Conservation (phyloP, 2,797 vertebrate species). For the Rhinogobio ventralis region DNA sequence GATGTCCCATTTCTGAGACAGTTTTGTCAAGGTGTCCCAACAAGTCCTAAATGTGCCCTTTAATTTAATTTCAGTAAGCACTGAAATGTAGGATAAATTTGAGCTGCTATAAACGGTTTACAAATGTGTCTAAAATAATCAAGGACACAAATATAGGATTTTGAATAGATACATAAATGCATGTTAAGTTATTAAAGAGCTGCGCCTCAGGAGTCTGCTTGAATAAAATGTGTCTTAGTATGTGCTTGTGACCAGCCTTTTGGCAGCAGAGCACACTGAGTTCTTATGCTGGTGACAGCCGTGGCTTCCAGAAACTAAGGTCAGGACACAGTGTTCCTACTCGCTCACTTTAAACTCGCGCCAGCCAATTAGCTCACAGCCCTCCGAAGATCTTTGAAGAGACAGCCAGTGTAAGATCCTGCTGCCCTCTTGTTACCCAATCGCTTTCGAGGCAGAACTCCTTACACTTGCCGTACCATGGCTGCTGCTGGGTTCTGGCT, state of each 20-base stretch:
- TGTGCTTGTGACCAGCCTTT: conserved; percentile 14
- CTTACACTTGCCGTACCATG: conserved; percentile 7
- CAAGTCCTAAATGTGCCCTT: background rate
- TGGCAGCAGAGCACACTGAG: conserved; percentile 28
- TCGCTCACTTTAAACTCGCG: conserved; percentile 48
- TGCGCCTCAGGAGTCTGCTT: background rate
- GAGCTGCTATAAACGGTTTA: background rate
- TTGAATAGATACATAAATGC: background rate
- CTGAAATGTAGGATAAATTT: background rate
- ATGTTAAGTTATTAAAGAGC: background rate
- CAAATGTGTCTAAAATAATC: conserved; percentile 10
- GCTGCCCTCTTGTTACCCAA: conserved; percentile 12
- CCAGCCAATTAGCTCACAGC: conserved; percentile 54
- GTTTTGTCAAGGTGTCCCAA: background rate
- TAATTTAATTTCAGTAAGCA: background rate
- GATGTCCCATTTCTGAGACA: conserved; percentile 1
- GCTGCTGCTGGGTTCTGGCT: conserved; percentile 17
- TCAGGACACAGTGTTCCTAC: conserved; percentile 61
- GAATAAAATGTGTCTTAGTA: conserved; percentile 14
- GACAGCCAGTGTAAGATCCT: conserved; percentile 28
- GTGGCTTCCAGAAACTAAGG: conserved; percentile 51
- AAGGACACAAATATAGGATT: background rate
- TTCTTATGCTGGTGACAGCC: conserved; percentile 36
- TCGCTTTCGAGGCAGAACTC: conserved; percentile 5
- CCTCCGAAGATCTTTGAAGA: conserved; percentile 26